Evolutionary conservation across 2,113 vertebrate species (phyloP), one percentile per base, ranked within the genome.

Genomic region (Erinaceus europaeus): DNA sequence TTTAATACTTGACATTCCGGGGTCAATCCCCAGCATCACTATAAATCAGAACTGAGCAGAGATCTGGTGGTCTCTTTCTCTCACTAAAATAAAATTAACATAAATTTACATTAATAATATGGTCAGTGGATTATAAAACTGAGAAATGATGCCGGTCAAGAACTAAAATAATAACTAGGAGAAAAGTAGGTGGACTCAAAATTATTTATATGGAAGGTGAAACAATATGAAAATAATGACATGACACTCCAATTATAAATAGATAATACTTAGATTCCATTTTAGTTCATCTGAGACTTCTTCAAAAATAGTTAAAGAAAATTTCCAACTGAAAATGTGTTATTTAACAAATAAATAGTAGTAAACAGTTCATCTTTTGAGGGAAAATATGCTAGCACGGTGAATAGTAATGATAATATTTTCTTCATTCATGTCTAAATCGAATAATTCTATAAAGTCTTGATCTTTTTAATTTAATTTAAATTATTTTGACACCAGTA

Each of bases 261-360:
- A 84, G 34, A 48, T 78, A 38, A 32, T 36, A 74, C 34, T 50
- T 75, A 75, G 32, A 52, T 17, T 20, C 20, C 50, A 4, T 17
- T n/a, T n/a, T n/a, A n/a, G 42, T 2, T 92, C 38, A 55, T 78
- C 13, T 87, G 74, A 78, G n/a, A 88, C 17, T 8, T 57, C 20
- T 44, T 92, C 40, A 55, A 64, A 62, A 71, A 69, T 12, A 17
- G 44, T 77, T 83, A 10, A 61, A 27, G n/a, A n/a, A n/a, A n/a
- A n/a, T n/a, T n/a, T n/a, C n/a, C n/a, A n/a, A n/a, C n/a, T n/a
- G n/a, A n/a, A n/a, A n/a, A n/a, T n/a, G n/a, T n/a, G n/a, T 89
- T 90, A 53, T 44, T 81, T 55, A 52, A 64, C 29, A 86, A 74
- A 88, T 77, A 57, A 93, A 67, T 13, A n/a, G 12, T 68, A 73